A percentile compares a stretch with the other conserved stretches of the same genome.
Evolutionary conservation across 2,888 invertebrate species (phyloP).

Genomic region (Invenusta paracnida): DNA sequence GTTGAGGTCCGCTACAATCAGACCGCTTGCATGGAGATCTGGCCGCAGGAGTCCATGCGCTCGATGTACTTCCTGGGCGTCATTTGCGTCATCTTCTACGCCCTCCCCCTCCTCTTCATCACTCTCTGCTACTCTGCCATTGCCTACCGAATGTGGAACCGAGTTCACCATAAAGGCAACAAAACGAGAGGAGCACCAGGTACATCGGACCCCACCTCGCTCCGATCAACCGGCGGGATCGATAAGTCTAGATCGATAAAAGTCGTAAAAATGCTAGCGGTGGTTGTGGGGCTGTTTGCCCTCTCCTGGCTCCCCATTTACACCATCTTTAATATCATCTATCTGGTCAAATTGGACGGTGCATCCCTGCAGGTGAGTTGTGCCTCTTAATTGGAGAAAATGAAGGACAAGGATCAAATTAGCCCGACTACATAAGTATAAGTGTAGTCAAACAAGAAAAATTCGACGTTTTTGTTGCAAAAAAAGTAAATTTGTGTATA

Average conservation of each 20-base stretch:
- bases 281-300: slow-evolving; percentile 40
- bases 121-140: slow-evolving; percentile 33
- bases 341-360: not conserved
- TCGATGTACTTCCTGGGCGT: slow-evolving; percentile 32
- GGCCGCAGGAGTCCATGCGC: not conserved
- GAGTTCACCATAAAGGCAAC: not conserved
- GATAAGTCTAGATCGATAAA: slow-evolving; percentile 34
- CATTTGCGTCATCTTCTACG: slow-evolving; percentile 33
- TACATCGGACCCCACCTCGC: not conserved
- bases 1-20: not conserved
- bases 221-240: slow-evolving; percentile 27
- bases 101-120: slow-evolving; percentile 34
- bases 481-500: no score
- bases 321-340: slow-evolving; percentile 26
- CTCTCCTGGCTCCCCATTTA: slow-evolving; percentile 40
- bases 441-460: no score
- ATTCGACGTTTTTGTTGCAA: no score
- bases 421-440: no score
- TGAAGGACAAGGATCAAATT: no score
- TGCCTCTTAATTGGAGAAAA: no score
- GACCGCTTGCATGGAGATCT: not conserved
- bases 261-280: slow-evolving; percentile 38
- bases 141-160: slow-evolving; percentile 27
- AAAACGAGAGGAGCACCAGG: not conserved
- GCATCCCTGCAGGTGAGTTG: no score